These are phyloP conservation scores for Dascillus cervinus DNA, from an alignment of 2,888 invertebrate species.

Conservation along the genomic window DNA sequence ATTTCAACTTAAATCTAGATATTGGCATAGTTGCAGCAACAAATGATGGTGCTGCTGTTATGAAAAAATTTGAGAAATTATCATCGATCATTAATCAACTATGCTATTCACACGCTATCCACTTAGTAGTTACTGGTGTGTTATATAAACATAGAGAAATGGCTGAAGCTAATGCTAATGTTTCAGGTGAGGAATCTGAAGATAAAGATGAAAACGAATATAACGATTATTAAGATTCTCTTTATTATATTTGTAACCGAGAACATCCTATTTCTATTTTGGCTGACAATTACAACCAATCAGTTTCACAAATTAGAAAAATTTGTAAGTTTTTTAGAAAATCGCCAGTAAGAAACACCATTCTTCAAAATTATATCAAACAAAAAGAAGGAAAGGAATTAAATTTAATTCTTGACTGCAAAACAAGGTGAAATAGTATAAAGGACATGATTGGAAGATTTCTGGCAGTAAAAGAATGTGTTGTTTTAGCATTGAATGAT, in stretches of 20 bases:
- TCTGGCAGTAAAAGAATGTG: constrained; percentile 9
- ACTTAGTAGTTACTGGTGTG: constrained; percentile 13
- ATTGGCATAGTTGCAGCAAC: constrained; percentile 8
- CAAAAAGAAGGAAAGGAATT: constrained; percentile 7
- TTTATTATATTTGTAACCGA: no score
- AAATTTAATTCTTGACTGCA: constrained; percentile 12
- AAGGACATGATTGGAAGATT: constrained; percentile 12
- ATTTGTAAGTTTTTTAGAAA: constrained; percentile 9
- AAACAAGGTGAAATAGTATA: constrained; percentile 14
- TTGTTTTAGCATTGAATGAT: constrained; percentile 8
- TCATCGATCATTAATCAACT: constrained; percentile 12
- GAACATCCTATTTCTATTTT: no score
- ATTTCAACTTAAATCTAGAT: constrained; percentile 12
- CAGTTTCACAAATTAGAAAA: constrained; percentile 9
- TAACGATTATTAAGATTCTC: constrained; percentile 8
- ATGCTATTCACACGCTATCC: constrained; percentile 12
- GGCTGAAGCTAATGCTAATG: constrained; percentile 7
- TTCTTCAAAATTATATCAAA: constrained; percentile 9
- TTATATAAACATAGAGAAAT: constrained; percentile 11
- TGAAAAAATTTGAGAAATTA: constrained; percentile 15
- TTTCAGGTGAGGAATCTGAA: constrained; percentile 7
- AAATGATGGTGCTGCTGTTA: constrained; percentile 14
- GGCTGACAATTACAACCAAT: constrained; percentile 5
- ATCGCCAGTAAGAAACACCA: constrained; percentile 7
- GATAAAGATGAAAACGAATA: constrained; percentile 7